Evolutionary conservation across 2,113 vertebrate genomes (phyloP).

Genomic region (Salminus brasiliensis): DNA sequence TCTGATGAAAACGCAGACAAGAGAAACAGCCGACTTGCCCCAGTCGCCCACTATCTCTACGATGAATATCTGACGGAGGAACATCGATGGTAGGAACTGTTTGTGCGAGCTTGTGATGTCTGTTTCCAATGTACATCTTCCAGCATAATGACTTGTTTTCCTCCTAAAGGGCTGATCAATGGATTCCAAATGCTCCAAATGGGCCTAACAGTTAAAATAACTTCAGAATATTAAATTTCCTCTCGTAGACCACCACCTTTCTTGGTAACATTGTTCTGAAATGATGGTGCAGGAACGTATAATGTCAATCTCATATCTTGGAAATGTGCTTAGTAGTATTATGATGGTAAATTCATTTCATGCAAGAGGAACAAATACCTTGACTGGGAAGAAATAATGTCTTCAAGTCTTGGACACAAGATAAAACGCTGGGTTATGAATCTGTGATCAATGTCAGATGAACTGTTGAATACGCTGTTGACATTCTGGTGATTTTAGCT

Average conservation of each 20-base stretch:
- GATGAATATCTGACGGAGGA: slow-evolving; percentile 33
- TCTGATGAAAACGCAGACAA: slow-evolving; percentile 10
- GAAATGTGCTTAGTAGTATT: slow-evolving; percentile 29
- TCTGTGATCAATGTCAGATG: slow-evolving; percentile 47
- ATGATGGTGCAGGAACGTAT: slow-evolving; percentile 16
- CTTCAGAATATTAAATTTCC: slow-evolving; percentile 36
- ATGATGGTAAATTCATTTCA: slow-evolving; percentile 33
- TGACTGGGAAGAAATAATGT: slow-evolving; percentile 33
- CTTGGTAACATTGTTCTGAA: slow-evolving; percentile 11
- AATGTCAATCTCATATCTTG: slow-evolving; percentile 23
- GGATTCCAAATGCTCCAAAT: slow-evolving; percentile 43
- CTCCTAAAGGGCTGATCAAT: slow-evolving; percentile 29
- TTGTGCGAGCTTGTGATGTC: slow-evolving; percentile 17
- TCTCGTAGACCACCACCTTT: slow-evolving; percentile 35
- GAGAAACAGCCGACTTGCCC: background rate
- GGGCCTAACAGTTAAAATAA: slow-evolving; percentile 29
- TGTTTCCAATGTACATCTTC: slow-evolving; percentile 39
- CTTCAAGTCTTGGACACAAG: slow-evolving; percentile 34
- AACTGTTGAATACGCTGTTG: slow-evolving; percentile 20
- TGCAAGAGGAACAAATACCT: slow-evolving; percentile 31
- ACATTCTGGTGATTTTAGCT: background rate
- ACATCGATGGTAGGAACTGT: slow-evolving; percentile 9
- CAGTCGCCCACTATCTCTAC: slow-evolving; percentile 12
- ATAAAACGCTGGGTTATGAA: slow-evolving; percentile 53
- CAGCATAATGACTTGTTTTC: slow-evolving; percentile 17